Evolutionary conservation across 2,797 vertebrate species (phyloP), one percentile per base, ranked within the genome.

Genomic region (Uromys caudimaculatus): DNA sequence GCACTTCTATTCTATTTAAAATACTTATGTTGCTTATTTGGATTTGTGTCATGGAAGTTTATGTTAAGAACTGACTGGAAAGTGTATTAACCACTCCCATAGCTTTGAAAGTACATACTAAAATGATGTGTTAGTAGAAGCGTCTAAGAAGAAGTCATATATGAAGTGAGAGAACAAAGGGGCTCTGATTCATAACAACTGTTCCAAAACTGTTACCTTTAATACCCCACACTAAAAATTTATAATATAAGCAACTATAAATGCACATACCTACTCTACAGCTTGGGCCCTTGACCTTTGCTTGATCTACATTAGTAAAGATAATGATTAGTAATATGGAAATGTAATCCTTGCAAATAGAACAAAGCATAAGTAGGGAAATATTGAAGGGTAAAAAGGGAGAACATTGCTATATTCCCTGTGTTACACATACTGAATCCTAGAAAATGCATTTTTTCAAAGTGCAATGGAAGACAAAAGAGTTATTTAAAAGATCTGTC

Each of bases 401-500:
- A n/a, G 44, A 96, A 29, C 78, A 62, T 88, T 75, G 27, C 73
- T 88, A 32, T 64, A 29, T 86, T 97, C 75, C 79, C 29, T 82
- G 12, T 54, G 14, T 60, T 35, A 96, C 96, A 50, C 5, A 41
- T 2, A 5, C 77, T 64, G 56, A 54, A 62, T 94, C 92, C 71
- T 67, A 38, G 44, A 90, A 96, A 97, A n/a, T 41, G 38, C 93
- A 52, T 12, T 50, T 97, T 97, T 92, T 86, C 60, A 90, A 94
- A 29, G 32, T 89, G 29, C 35, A 96, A 7, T 89, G 67, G 91
- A 92, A 93, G 77, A 76, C 0, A 58, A 97, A 16, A 92, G 58
- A 94, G n/a, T 93, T 95, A 90, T 97, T 96, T 98, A 95, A 97
- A 91, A 91, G 96, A 47, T 21, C 2, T 95, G 98, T 96, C 91